A percentile compares a stretch with the other conserved stretches of the same genome.
Evolutionary conservation across 92 coral and sea anemone species (phyloP).

Genomic region (Micromussa lordhowensis): DNA sequence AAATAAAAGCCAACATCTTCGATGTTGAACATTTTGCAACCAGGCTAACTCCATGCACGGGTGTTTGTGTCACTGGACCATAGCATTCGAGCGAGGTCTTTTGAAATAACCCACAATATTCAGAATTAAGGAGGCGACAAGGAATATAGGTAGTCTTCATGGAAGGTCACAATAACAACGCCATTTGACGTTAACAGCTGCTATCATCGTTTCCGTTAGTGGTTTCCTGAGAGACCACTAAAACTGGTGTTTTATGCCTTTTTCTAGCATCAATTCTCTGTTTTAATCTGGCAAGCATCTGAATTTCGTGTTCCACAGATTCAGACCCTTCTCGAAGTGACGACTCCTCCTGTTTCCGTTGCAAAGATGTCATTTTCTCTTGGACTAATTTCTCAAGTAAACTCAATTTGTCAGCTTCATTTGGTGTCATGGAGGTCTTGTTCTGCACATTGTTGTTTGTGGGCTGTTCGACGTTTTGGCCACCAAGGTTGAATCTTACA

Average conservation of each 20-base stretch:
- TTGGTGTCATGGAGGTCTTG: neutral
- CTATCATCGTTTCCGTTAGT: neutral
- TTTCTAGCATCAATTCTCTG: slow-evolving; percentile 27
- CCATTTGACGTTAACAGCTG: neutral
- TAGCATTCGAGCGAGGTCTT: no score
- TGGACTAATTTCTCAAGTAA: slow-evolving; percentile 22
- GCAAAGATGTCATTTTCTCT: slow-evolving; percentile 44
- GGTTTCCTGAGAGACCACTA: neutral
- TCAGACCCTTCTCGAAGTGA: neutral
- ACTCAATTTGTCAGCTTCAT: slow-evolving; percentile 24
- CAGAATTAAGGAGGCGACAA: no score
- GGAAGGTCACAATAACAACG: no score
- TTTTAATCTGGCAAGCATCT: slow-evolving; percentile 36
- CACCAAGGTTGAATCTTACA: slow-evolving; percentile 21
- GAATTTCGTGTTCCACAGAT: slow-evolving; percentile 35
- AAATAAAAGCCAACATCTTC: no score
- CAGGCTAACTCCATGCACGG: no score
- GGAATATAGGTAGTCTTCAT: no score
- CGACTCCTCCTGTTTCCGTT: neutral
- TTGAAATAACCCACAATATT: no score
- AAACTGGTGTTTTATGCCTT: neutral
- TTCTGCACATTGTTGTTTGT: neutral
- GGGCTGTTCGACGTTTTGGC: neutral
- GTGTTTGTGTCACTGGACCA: no score
- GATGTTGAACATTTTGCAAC: no score